phyloP scores from a whole-genome alignment of 2,797 vertebrate species.

The Corythornis leucogaster region DNA sequence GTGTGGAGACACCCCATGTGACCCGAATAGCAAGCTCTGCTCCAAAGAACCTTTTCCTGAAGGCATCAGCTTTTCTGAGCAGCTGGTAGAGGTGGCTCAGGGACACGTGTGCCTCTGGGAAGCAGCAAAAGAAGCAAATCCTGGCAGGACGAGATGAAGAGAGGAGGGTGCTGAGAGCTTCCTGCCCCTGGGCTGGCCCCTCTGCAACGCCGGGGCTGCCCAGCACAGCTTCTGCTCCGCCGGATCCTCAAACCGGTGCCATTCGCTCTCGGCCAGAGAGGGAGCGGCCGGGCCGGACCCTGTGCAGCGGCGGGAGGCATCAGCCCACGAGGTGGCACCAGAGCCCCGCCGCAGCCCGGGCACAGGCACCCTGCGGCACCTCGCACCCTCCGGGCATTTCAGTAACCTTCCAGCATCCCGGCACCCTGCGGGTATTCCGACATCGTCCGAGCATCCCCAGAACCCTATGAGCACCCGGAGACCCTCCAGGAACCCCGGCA shows the following conservation, averaged over 20 bases:
- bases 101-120: rapidly evolving
- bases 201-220: neutral
- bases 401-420: neutral
- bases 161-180: neutral
- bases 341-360: neutral
- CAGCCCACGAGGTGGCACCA: slow-evolving; percentile 67
- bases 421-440: neutral
- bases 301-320: neutral
- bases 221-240: neutral
- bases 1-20: neutral
- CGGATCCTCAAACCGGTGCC: rapidly evolving
- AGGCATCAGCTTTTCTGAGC: neutral
- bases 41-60: neutral
- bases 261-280: rapidly evolving
- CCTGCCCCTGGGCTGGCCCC: neutral
- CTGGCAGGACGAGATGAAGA: rapidly evolving
- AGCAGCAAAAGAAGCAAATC: neutral
- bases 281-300: neutral
- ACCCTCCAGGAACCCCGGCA: too few species aligned
- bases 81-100: neutral
- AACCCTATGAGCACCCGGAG: neutral
- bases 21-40: neutral
- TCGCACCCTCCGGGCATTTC: too few species aligned
- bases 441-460: neutral
- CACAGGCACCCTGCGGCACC: too few species aligned